Evolutionary conservation across 2,888 invertebrate species (phyloP).

Genomic region (Vesta saturnalis): DNA sequence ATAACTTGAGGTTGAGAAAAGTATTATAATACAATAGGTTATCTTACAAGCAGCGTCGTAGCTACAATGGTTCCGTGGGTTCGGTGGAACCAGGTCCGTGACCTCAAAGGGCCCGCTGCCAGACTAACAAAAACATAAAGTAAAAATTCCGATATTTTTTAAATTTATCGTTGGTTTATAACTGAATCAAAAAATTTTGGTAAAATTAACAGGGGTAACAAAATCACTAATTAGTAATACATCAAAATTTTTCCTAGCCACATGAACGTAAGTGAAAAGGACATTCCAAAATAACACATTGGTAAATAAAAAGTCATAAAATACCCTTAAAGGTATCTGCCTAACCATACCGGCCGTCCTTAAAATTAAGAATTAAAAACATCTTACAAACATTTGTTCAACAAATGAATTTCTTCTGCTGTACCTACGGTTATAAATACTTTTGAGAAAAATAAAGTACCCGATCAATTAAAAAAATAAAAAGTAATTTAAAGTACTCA

Average conservation of each 20-base stretch:
- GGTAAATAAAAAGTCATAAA: not conserved
- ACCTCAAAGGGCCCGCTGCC: too few relatives aligned
- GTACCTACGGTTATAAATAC: not conserved
- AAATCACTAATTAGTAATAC: not conserved
- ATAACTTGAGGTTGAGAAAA: too few relatives aligned
- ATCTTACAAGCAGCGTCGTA: too few relatives aligned
- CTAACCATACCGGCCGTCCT: not conserved
- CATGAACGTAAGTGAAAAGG: not conserved
- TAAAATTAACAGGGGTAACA: not conserved
- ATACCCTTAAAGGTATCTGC: not conserved
- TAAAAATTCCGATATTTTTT: not conserved
- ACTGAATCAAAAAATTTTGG: not conserved
- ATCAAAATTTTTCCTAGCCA: not conserved
- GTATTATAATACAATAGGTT: too few relatives aligned
- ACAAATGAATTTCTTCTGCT: not conserved
- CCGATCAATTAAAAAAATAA: too few relatives aligned
- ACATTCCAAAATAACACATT: not conserved
- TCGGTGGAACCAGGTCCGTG: too few relatives aligned
- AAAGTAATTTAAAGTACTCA: too few relatives aligned
- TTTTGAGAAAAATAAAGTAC: too few relatives aligned
- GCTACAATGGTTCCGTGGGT: too few relatives aligned
- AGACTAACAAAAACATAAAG: not conserved
- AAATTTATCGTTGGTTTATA: not conserved
- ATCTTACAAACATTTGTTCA: not conserved
- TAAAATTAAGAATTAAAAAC: not conserved